A percentile compares a stretch with the other conserved stretches of the same genome.
These are phyloP conservation scores for Sciaenops ocellatus DNA, from an alignment of 2,797 vertebrate genomes.

Conservation along the genomic window DNA sequence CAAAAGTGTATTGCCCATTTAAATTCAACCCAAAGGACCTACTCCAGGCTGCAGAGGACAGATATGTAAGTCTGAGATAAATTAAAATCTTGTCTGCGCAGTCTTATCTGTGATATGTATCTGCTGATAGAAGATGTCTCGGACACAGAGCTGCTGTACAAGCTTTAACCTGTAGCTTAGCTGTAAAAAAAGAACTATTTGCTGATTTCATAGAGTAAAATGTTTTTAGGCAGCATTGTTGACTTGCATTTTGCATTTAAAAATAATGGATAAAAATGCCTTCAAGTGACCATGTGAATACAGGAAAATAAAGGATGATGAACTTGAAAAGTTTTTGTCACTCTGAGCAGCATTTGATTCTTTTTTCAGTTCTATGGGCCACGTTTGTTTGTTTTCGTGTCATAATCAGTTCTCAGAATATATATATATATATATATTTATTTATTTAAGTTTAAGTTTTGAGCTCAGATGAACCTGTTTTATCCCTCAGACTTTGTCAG, in stretches of 20 bases:
- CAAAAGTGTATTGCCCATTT: constrained; percentile 44
- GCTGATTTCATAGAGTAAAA: not conserved
- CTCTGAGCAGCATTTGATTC: no score
- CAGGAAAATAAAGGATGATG: no score
- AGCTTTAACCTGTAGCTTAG: constrained; percentile 30
- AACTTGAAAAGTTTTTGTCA: no score
- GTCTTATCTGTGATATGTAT: constrained; percentile 53
- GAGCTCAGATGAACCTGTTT: constrained; percentile 54
- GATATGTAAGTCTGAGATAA: constrained; percentile 42
- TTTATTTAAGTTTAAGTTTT: constrained; percentile 53
- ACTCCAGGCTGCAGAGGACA: constrained; percentile 42
- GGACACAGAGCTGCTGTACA: constrained; percentile 1
- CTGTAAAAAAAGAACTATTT: not conserved
- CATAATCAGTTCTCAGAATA: not conserved
- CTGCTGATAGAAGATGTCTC: constrained; percentile 20
- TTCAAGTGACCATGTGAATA: no score
- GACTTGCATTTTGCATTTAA: not conserved
- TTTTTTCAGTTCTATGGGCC: not conserved
- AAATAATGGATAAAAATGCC: no score
- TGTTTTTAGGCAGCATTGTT: not conserved
- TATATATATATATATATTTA: constrained; percentile 35
- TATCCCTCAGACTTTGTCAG: constrained; percentile 35
- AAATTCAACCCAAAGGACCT: constrained; percentile 52
- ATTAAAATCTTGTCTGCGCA: constrained; percentile 31
- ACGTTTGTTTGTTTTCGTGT: not conserved